Evolutionary conservation across 2,888 invertebrate genomes (phyloP), one percentile per base, ranked within the genome.

Genomic region (Clivina fossor): DNA sequence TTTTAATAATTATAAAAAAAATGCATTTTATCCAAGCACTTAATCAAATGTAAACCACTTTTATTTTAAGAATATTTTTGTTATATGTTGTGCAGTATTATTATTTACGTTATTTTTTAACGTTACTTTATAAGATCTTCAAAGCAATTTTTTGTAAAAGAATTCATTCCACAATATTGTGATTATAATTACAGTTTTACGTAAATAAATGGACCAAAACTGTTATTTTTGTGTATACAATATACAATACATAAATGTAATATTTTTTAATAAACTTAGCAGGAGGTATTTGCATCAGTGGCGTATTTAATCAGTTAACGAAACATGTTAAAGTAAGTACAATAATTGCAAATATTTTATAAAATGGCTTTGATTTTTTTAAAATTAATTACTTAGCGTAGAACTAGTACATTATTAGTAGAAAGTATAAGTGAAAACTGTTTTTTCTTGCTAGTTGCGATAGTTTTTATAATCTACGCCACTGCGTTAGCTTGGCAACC

Each of bases 301-400:
- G 30, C 30, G 30, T 30, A 30, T 9, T 30, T n/a, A n/a, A n/a
- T n/a, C n/a, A 30, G 30, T 30, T 30, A 30, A 30, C n/a, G n/a
- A n/a, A n/a, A n/a, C n/a, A n/a, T n/a, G n/a, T 26, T 7, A 5
- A 9, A 26, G 8, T 8, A 26, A 7, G 8, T 26, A 7, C 26
- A 5, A 26, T 26, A 7, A 7, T 26, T 5, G 26, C 26, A 7
- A 26, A 8, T 7, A n/a, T n/a, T n/a, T n/a, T n/a, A n/a, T n/a
- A n/a, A 11, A 30, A 11, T 30, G 2, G 9, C 11, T 30, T 9
- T 9, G 9, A 11, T 3, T 3, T 9, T 30, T 30, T 30, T 30
- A 11, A 30, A 9, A 11, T 30, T 30, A 30, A 2, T n/a, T 2
- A 11, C 11, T 30, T 30, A 11, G 4, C 30, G 9, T n/a, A 11